Evolutionary conservation across 2,113 vertebrate genomes (phyloP).

Genomic region (Aptenodytes patagonicus): DNA sequence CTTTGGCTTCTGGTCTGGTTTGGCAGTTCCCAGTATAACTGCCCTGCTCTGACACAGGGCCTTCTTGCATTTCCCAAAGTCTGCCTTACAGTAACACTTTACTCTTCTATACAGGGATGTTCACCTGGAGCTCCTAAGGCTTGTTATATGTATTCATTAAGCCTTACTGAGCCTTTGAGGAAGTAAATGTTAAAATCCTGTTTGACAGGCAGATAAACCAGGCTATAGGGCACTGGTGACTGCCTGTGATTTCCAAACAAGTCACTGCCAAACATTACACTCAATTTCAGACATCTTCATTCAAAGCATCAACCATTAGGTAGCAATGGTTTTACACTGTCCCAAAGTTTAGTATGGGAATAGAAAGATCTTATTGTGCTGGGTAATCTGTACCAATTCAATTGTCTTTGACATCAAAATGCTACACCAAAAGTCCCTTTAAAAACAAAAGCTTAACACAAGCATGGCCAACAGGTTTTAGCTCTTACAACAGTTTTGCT

Average conservation of each 20-base stretch:
- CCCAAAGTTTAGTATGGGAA: not conserved
- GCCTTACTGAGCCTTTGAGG: not conserved
- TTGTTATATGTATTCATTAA: not conserved
- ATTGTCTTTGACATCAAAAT: not conserved
- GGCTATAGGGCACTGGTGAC: not conserved
- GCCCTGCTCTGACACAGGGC: not conserved
- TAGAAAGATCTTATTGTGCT: not conserved
- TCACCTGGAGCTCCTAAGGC: not conserved
- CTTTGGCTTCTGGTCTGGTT: not conserved
- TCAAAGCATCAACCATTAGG: not conserved
- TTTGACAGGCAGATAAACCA: not conserved
- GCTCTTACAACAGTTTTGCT: not conserved
- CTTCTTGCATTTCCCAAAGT: not conserved
- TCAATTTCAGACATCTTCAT: not conserved
- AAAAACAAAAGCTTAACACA: not conserved
- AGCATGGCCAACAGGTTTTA: not conserved
- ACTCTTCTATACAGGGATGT: not conserved
- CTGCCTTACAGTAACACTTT: not conserved
- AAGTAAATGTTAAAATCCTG: not conserved
- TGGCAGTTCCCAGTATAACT: not conserved
- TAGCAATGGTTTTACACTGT: not conserved
- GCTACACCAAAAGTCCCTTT: not conserved
- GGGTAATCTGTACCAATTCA: not conserved
- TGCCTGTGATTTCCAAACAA: not conserved
- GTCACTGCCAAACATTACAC: not conserved